Base-by-base conservation (phyloP, 2,113 vertebrate genomes). In the Aptenodytes forsteri region DNA sequence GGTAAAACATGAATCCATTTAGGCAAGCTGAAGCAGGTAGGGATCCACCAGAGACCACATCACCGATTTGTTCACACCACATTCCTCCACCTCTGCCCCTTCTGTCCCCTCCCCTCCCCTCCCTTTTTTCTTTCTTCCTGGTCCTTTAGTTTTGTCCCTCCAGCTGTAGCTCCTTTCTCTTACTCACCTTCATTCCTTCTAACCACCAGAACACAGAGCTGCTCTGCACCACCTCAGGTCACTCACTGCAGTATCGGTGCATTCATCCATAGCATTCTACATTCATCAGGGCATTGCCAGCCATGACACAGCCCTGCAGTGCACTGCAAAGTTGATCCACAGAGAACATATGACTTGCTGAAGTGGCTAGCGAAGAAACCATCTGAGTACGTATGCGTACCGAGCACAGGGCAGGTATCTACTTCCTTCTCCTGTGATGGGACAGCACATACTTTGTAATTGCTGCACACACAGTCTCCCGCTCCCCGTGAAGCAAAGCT, bases 351-450 rank as follows among this genome's bases (percentile, higher is more conserved):
- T 0, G 3, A 23, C 38, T 29, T 11, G 29, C 46, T 76, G 29
- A 44, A 64, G 22, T 4, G 12, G 46, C 46, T 22, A 19, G 30
- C 3, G 2, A 49, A 70, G 22, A 61, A 64, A 44, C 16, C 18
- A 42, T 7, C 26, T 0, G 2, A 34, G 16, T 14, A 42, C 0
- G 1, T 20, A 19, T 1, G 9, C 6, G 10, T 5, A 18, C 13
- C 1, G 10, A 72, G 22, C 59, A 18, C 25, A 16, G 17, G 20
- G 49, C n/a, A 49, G 29, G 25, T 4, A 8, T 10, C 56, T 30
- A 2, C 58, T 30, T 32, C 54, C n/a, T 22, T 36, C n/a, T 72
- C 18, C 42, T n/a, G 47, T 4, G 6, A 9, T 11, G 13, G n/a
- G 30, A 27, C 30, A 70, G 38, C 27, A 30, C 15, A 5, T 6